Percentiles rank a stretch among this genome's conserved stretches.
These are phyloP conservation scores for Idaea dimidiata DNA, from an alignment of 2,888 invertebrate genomes.

Conservation along the genomic window DNA sequence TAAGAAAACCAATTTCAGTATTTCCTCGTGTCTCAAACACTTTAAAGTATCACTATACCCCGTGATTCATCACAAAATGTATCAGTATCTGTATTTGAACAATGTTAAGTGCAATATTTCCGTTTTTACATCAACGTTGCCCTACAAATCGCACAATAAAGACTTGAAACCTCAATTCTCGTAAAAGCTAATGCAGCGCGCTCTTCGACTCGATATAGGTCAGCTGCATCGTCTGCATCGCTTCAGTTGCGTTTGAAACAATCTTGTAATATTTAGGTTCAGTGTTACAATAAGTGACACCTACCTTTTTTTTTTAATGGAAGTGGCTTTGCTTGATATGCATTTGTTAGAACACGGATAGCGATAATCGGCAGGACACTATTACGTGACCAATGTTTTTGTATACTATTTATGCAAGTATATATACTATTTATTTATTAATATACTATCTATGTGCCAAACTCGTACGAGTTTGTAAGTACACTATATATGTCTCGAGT, in stretches of 20 bases:
- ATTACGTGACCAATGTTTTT: no score
- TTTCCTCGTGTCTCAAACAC: background rate
- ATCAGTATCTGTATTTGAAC: background rate
- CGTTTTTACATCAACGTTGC: background rate
- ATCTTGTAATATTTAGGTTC: background rate
- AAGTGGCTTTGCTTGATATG: no score
- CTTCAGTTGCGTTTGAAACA: background rate
- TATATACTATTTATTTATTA: no score
- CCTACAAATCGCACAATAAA: background rate
- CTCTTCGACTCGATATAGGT: background rate
- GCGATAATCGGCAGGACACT: no score
- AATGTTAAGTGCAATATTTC: background rate
- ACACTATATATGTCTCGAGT: background rate
- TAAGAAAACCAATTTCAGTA: background rate
- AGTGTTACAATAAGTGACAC: no score
- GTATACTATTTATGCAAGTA: no score
- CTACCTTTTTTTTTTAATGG: no score
- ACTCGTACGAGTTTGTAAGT: no score
- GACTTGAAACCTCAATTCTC: background rate
- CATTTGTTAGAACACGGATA: no score
- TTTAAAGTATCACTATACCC: no score
- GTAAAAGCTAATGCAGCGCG: background rate
- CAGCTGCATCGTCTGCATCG: background rate
- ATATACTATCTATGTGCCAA: no score
- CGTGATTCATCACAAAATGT: background rate